Conservation (phyloP, 2,113 vertebrate genomes). For the Bagarius yarrelli region DNA sequence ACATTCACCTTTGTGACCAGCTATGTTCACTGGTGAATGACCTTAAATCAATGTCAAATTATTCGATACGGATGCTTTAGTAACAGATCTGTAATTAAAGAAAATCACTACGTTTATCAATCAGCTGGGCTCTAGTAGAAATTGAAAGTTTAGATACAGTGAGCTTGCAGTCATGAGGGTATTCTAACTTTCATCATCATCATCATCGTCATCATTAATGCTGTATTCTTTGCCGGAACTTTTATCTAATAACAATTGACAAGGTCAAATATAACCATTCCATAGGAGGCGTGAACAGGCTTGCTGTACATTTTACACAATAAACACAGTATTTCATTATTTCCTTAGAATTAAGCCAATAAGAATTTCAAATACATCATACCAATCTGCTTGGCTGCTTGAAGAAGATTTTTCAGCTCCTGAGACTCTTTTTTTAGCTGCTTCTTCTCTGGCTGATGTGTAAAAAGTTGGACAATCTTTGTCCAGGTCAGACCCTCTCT, state of each 20-base stretch:
- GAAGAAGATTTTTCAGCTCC: conserved; percentile 85
- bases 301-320: neutral
- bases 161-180: neutral
- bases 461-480: conserved; percentile 86
- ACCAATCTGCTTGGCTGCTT: conserved; percentile 93
- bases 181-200: neutral
- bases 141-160: neutral
- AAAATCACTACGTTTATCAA: neutral
- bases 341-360: conserved; percentile 3
- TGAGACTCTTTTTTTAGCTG: conserved; percentile 74
- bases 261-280: no score
- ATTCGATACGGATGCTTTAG: neutral
- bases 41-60: conserved; percentile 22
- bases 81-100: neutral
- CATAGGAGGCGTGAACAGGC: conserved; percentile 2
- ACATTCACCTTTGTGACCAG: conserved; percentile 40
- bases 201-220: neutral
- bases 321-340: neutral
- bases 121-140: neutral
- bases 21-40: conserved; percentile 32
- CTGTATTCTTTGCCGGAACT: no score
- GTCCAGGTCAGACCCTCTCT: conserved; percentile 86
- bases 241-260: no score
- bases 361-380: conserved; percentile 55
- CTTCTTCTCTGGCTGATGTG: conserved; percentile 79